A percentile compares a stretch with the other conserved stretches of the same genome.
Evolutionary conservation across 2,888 invertebrate genomes (phyloP).

Genomic region (Quadroppia sp.): DNA sequence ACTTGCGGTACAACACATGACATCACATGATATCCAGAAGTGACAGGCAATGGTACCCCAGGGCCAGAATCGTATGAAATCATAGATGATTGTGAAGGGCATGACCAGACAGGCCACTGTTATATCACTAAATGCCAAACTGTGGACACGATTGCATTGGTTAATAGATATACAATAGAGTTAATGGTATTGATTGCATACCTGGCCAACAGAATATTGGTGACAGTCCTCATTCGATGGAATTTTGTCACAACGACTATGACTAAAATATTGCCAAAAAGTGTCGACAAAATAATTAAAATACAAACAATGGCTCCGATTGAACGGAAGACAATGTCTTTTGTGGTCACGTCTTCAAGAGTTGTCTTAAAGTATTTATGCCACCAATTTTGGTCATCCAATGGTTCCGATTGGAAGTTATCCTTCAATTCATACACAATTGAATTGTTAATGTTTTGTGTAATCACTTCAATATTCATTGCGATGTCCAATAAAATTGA

Average conservation of each 20-base stretch:
- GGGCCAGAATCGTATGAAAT: slow-evolving; percentile 53
- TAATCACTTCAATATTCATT: slow-evolving; percentile 14
- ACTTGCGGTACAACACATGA: slow-evolving; percentile 53
- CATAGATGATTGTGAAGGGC: slow-evolving; percentile 51
- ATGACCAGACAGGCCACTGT: slow-evolving; percentile 52
- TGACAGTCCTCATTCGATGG: slow-evolving; percentile 50
- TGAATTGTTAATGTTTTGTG: slow-evolving; percentile 1
- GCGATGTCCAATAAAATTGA: no score
- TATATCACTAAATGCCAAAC: slow-evolving; percentile 51
- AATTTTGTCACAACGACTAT: slow-evolving; percentile 50
- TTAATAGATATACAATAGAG: not conserved
- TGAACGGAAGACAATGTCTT: slow-evolving; percentile 43
- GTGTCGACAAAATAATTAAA: slow-evolving; percentile 49
- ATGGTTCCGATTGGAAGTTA: not conserved
- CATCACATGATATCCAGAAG: slow-evolving; percentile 53
- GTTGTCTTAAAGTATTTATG: not conserved
- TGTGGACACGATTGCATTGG: slow-evolving; percentile 29
- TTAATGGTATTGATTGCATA: slow-evolving; percentile 34
- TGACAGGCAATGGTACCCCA: slow-evolving; percentile 52
- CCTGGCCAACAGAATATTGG: slow-evolving; percentile 51
- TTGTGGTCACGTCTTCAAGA: not conserved
- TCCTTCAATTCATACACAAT: not conserved
- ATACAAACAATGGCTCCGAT: slow-evolving; percentile 47
- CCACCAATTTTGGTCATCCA: not conserved
- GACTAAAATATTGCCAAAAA: slow-evolving; percentile 51